A percentile compares a stretch with the other conserved stretches of the same genome.
Conservation (phyloP, 2,797 vertebrate genomes). For the Fistularia commersonii region DNA sequence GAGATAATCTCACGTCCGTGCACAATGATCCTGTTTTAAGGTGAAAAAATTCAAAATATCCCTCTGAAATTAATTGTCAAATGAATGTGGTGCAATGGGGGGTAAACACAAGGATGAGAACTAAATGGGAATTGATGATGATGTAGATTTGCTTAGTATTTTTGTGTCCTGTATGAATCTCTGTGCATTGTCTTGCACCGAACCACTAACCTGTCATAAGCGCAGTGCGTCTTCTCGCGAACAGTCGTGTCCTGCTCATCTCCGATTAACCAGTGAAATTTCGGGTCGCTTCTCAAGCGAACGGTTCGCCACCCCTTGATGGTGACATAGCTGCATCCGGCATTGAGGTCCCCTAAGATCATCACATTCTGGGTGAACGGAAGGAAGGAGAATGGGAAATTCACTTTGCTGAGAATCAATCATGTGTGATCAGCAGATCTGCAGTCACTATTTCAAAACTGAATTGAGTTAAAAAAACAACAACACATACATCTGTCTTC, state of each 20-base stretch:
- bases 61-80: too few species aligned
- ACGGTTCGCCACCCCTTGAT: slow-evolving; percentile 71
- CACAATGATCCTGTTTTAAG: slow-evolving; percentile 74
- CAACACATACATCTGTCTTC: slow-evolving; percentile 69
- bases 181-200: not conserved
- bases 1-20: slow-evolving; percentile 75
- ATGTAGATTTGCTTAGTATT: too few species aligned
- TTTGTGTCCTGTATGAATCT: too few species aligned
- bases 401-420: not conserved
- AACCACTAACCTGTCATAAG: slow-evolving; percentile 79
- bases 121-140: too few species aligned
- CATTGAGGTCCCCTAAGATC: slow-evolving; percentile 83
- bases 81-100: too few species aligned
- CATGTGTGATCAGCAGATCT: not conserved
- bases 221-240: slow-evolving; percentile 76
- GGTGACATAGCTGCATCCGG: slow-evolving; percentile 79
- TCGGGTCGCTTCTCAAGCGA: slow-evolving; percentile 69
- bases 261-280: slow-evolving; percentile 80
- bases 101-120: too few species aligned
- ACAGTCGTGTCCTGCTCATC: slow-evolving; percentile 83
- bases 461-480: not conserved
- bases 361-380: slow-evolving; percentile 73
- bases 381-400: slow-evolving; percentile 3
- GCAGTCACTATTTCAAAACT: not conserved
- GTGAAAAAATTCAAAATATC: not conserved